Evolutionary conservation across 1,140 invertebrate genomes (phyloP).

Genomic region (Teleopsis dalmanni): DNA sequence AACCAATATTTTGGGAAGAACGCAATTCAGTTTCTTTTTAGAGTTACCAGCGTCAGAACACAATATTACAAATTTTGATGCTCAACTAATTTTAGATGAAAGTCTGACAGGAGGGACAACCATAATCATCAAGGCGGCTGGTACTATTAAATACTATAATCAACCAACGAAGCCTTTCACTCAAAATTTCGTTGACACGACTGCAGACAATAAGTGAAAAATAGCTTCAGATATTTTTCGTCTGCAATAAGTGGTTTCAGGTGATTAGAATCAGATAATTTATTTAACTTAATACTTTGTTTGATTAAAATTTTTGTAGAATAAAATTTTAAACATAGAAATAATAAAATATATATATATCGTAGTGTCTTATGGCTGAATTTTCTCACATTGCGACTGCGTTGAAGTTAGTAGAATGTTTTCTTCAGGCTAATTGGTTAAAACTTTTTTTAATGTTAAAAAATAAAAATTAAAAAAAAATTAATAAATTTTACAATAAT

Average conservation of each 20-base stretch:
- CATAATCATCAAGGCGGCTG: constrained; percentile 66
- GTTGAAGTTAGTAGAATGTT: no score
- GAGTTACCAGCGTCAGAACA: constrained; percentile 66
- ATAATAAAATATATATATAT: no score
- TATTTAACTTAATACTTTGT: no score
- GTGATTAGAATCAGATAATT: no score
- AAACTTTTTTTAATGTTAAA: no score
- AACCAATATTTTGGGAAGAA: constrained; percentile 65
- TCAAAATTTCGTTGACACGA: constrained; percentile 75
- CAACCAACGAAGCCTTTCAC: constrained; percentile 57
- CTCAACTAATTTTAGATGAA: constrained; percentile 66
- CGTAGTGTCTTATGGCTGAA: no score
- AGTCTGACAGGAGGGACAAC: constrained; percentile 61
- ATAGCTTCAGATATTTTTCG: constrained; percentile 77
- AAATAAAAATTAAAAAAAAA: no score
- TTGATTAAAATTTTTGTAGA: no score
- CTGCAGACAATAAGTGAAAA: constrained; percentile 79
- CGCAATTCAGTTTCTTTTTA: constrained; percentile 69
- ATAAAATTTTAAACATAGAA: no score
- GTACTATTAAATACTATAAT: constrained; percentile 60
- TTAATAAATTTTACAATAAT: no score
- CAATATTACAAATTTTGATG: constrained; percentile 62
- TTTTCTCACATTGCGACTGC: no score
- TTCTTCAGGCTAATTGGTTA: no score
- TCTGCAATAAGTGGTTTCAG: constrained; percentile 64